Evolutionary conservation across 2,888 invertebrate species (phyloP), one percentile per base, ranked within the genome.

Genomic region (Orchestes rusci): DNA sequence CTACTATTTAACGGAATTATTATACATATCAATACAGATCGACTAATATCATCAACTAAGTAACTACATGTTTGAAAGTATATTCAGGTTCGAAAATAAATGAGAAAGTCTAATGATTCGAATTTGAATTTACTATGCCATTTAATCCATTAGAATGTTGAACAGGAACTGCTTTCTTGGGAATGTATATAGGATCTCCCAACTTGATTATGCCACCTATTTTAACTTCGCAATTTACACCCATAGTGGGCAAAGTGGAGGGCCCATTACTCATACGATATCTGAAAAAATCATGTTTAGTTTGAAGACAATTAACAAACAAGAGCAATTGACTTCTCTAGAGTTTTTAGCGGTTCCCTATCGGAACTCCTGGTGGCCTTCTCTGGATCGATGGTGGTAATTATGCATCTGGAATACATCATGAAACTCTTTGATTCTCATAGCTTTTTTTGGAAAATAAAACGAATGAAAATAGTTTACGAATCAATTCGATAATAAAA

Each of bases 301-400:
- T 8, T 8, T 34, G 5, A 34, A 16, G 13, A 7, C 16, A 8
- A 7, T 16, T 34, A 34, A 34, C 34, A 7, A 4, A 13, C 4
- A 12, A 34, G 7, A 18, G 7, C 12, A 19, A 54, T 64, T 57
- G 59, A 77, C 77, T 59, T 68, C 64, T 68, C 68, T 27, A 79
- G 58, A 13, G 76, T 75, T 49, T 64, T 68, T 10, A 76, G 53
- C 0, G 77, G 77, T 55, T 78, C 73, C 18, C 65, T 62, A 28
- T 67, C 57, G 7, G 54, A 45, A 52, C 71, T 66, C 42, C 67
- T 66, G 3, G 59, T 50, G 0, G 70, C 76, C 12, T 68, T 72
- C 18, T 70, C 65, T 10, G 72, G 74, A 59, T 76, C 63, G 12
- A 77, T 63, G 2, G 67, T 67, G 1, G 63, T 65, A 39, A 67